Conservation (phyloP, 2,113 vertebrate genomes). For the Micromys minutus region DNA sequence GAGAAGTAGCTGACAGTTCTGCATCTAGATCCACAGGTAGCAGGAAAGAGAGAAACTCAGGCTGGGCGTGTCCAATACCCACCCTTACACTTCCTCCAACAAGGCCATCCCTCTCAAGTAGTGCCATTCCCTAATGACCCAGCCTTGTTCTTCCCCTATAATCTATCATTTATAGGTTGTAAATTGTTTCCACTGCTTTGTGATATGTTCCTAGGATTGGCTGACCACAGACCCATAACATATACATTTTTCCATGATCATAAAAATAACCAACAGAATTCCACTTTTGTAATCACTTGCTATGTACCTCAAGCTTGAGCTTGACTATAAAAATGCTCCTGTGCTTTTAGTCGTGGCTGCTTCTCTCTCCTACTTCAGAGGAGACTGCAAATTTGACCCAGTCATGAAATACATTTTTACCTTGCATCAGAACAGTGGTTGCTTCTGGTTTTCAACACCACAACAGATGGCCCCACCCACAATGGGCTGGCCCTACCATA, state of each 20-base stretch:
- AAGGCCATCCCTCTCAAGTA: not conserved
- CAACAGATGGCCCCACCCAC: not conserved
- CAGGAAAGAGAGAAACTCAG: not conserved
- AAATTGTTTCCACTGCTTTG: too few relatives aligned
- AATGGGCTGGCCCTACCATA: not conserved
- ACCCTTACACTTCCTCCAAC: not conserved
- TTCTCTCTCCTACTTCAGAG: not conserved
- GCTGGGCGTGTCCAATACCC: not conserved
- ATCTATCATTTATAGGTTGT: too few relatives aligned
- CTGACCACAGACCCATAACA: not conserved
- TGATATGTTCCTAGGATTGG: too few relatives aligned
- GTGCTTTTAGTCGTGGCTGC: not conserved
- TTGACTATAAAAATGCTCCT: not conserved
- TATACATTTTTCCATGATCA: not conserved
- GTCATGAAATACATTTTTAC: not conserved
- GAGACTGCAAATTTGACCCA: not conserved
- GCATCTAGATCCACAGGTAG: not conserved
- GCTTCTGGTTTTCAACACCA: not conserved
- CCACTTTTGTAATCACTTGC: not conserved
- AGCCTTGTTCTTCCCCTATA: too few relatives aligned
- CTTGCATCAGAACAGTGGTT: not conserved
- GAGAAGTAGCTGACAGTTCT: not conserved
- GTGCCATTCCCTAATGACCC: not conserved
- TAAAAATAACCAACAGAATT: not conserved
- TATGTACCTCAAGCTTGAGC: not conserved